Conservation (phyloP, 1,140 invertebrate genomes). For the Aphelinus atriplicis region DNA sequence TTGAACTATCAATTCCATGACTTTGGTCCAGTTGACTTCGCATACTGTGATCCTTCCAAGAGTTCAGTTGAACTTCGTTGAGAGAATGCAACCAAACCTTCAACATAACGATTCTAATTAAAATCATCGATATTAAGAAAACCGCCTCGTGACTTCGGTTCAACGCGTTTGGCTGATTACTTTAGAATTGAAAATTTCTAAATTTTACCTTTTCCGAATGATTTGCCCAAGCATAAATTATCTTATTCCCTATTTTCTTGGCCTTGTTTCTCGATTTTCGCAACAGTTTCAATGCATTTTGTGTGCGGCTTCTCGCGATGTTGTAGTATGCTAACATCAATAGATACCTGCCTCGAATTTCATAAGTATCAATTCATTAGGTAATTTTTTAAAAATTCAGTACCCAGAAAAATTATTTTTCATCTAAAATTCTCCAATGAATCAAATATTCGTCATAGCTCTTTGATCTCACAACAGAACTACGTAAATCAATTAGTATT, state of each 20-base stretch:
- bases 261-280: constrained; percentile 46
- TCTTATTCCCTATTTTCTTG: constrained; percentile 47
- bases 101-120: too few relatives aligned
- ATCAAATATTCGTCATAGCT: neutral
- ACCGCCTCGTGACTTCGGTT: too few relatives aligned
- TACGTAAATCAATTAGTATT: neutral
- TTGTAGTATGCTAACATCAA: constrained; percentile 57
- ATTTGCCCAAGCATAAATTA: constrained; percentile 53
- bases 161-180: too few relatives aligned
- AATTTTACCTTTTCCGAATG: too few relatives aligned
- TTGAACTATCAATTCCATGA: constrained; percentile 49
- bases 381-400: constrained; percentile 3
- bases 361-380: constrained; percentile 12
- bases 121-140: too few relatives aligned
- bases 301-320: constrained; percentile 51
- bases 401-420: too few relatives aligned
- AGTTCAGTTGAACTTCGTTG: constrained; percentile 47
- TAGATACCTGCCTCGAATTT: constrained; percentile 50
- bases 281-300: constrained; percentile 46
- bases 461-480: neutral
- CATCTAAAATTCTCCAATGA: constrained; percentile 6
- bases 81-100: constrained; percentile 49
- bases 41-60: constrained; percentile 50
- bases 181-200: too few relatives aligned
- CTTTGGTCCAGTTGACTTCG: constrained; percentile 21